These are phyloP conservation scores for Anarsia innoxiella DNA, from an alignment of 2,888 invertebrate genomes.

Conservation along the genomic window DNA sequence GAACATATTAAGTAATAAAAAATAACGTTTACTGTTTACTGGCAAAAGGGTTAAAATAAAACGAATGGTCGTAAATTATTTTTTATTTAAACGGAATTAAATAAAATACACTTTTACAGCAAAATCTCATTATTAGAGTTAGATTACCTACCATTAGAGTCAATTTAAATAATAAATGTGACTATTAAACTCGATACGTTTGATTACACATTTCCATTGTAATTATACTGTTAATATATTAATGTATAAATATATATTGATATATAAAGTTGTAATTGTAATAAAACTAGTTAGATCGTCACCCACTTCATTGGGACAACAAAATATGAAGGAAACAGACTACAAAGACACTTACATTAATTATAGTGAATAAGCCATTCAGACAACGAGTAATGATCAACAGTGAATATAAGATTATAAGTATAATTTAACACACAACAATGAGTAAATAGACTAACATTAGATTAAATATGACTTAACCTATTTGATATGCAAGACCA, in stretches of 20 bases:
- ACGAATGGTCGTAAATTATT: slow-evolving; percentile 37
- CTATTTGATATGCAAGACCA: slow-evolving; percentile 57
- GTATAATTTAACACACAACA: slow-evolving; percentile 31
- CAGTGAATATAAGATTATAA: slow-evolving; percentile 25
- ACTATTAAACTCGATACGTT: slow-evolving; percentile 51
- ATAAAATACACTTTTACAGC: slow-evolving; percentile 68
- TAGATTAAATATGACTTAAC: slow-evolving; percentile 34
- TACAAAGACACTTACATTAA: slow-evolving; percentile 6
- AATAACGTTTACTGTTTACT: too few relatives aligned
- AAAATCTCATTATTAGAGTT: slow-evolving; percentile 54
- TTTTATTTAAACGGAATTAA: slow-evolving; percentile 66
- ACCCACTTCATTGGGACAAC: too few relatives aligned
- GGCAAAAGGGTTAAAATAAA: too few relatives aligned
- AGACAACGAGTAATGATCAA: slow-evolving; percentile 32
- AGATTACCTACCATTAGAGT: slow-evolving; percentile 45
- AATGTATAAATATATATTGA: neutral
- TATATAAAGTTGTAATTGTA: too few relatives aligned
- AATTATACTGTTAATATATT: too few relatives aligned
- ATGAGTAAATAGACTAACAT: slow-evolving; percentile 31
- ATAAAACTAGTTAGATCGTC: too few relatives aligned
- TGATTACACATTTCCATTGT: too few relatives aligned
- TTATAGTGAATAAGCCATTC: slow-evolving; percentile 26
- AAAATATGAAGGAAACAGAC: too few relatives aligned
- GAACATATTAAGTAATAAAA: too few relatives aligned
- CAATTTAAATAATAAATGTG: slow-evolving; percentile 67